These are phyloP conservation scores for Rhingia campestris DNA, from an alignment of 2,888 invertebrate genomes.

Conservation along the genomic window DNA sequence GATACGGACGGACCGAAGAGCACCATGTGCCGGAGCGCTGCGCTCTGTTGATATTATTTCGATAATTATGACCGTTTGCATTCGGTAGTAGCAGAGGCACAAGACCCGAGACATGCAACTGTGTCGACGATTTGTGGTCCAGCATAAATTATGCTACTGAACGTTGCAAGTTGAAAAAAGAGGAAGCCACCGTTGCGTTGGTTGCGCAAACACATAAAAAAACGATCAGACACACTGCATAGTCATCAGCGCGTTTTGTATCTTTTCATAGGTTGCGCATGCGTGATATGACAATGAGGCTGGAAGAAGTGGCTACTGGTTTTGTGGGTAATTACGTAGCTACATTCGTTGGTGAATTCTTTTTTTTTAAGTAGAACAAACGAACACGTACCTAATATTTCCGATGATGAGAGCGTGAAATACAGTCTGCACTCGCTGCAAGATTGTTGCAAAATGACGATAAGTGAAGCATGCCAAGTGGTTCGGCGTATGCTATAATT, in stretches of 20 bases:
- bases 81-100: too few relatives aligned
- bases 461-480: too few relatives aligned
- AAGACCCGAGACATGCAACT: slow-evolving; percentile 34
- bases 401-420: too few relatives aligned
- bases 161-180: slow-evolving; percentile 10
- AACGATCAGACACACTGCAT: slow-evolving; percentile 15
- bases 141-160: slow-evolving; percentile 50
- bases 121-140: slow-evolving; percentile 41
- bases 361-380: too few relatives aligned
- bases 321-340: background rate
- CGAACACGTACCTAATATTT: too few relatives aligned
- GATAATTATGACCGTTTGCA: too few relatives aligned
- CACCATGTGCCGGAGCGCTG: too few relatives aligned
- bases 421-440: too few relatives aligned
- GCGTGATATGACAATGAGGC: slow-evolving; percentile 33
- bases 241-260: slow-evolving; percentile 8
- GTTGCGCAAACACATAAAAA: slow-evolving; percentile 8
- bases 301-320: slow-evolving; percentile 27
- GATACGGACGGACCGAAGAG: too few relatives aligned
- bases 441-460: too few relatives aligned
- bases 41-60: too few relatives aligned
- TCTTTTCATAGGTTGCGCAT: slow-evolving; percentile 5
- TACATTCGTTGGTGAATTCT: background rate
- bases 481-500: too few relatives aligned
- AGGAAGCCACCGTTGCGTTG: slow-evolving; percentile 14